Base-by-base conservation (phyloP, 2,113 vertebrate genomes). In the Neotoma lepida region DNA sequence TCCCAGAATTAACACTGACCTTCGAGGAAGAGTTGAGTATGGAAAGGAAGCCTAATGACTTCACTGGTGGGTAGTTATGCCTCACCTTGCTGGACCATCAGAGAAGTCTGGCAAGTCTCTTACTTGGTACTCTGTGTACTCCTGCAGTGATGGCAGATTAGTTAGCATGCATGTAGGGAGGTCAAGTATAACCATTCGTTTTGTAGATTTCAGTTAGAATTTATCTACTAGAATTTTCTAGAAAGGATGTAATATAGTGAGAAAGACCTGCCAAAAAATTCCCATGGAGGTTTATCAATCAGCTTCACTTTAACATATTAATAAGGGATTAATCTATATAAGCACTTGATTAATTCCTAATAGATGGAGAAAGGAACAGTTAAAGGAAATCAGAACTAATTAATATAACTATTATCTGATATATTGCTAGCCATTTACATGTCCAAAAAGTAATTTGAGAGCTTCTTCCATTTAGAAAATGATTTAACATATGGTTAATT, bases 341-440 rank as follows among this genome's bases (percentile, higher is more conserved):
- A 95, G 33, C 24, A 9, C 18, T 85, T 94, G 76, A 93, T 93
- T 91, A 94, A 94, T 95, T 68, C 5, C 63, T 96, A 77, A 68
- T 66, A 85, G 14, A 51, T 12, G n/a, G 28, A 73, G 22, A 76
- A 89, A 96, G 80, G 9, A 95, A 95, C 39, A 92, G 54, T 82
- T 66, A 95, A 94, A 24, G 33, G 64, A 80, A 94, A 44, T 58
- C 26, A 74, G 68, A 95, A 76, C 33, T 96, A 70, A 95, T n/a
- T 91, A 80, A 78, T 39, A 0, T 61, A 17, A 91, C 64, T 88
- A 46, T 54, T 88, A 87, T 44, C 56, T 56, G 51, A 85, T 61
- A 54, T 3, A 22, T 26, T 35, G 12, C 71, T 89, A 41, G n/a
- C 35, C 20, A 61, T 70, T n/a, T 87, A 17, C 51, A 24, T 94